Evolutionary conservation across 2,113 vertebrate species (phyloP), one percentile per base, ranked within the genome.

Genomic region (Coptodon rendalli): DNA sequence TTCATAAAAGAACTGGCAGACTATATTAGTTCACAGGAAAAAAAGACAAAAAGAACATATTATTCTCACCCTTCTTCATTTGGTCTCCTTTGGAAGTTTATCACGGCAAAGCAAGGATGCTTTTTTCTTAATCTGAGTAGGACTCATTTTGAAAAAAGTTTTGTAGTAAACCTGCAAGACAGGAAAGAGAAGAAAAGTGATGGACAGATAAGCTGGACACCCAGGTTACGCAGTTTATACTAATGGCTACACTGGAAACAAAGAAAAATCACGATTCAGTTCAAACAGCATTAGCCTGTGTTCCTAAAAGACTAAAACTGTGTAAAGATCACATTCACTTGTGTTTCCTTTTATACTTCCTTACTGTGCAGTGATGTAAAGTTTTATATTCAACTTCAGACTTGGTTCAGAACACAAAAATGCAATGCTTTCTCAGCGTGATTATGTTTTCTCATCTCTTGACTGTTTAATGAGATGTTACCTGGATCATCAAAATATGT

Each of bases 81-180:
- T 87, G 59, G 94, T 92, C 6, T 95, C 85, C 59, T 93, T 93
- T 22, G 63, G 88, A 31, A 96, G 48, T 86, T 94, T 97, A 1
- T 85, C 88, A 34, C 66, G 86, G 66, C 9, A 24, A 17, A 92
- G 89, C 43, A 89, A 66, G 68, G 87, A 56, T 19, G 88, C 89
- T 86, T 96, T 96, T 71, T 91, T 96, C 73, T 92, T 86, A 12
- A 40, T 63, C 22, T 79, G 87, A 16, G 84, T 53, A 5, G 91
- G 80, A 6, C 90, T 82, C 95, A 96, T 97, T 87, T 86, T 95
- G 8, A 82, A 81, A 40, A 81, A 81, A 2, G 52, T 12, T 78
- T 14, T 48, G 17, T 71, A 54, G 71, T 27, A 36, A 86, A 66
- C 89, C 96, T 97, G 92, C n/a, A 92, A 66, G 24, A 14, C 6